Conservation (phyloP, 2,888 invertebrate genomes). For the Lymantria dispar region DNA sequence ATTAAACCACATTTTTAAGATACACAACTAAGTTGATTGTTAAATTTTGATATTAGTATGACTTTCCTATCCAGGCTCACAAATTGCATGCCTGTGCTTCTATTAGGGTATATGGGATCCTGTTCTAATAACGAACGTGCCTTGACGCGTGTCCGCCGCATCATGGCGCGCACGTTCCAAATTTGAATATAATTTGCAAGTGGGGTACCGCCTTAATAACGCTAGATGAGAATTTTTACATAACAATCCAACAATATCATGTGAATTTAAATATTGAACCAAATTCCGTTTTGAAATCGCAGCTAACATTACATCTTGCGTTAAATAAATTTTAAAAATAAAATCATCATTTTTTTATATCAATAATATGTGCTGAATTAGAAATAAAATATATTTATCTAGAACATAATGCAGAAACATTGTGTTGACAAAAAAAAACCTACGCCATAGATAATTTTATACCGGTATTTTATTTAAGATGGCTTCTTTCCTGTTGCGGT, state of each 20-base stretch:
- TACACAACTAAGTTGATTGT: too few relatives aligned
- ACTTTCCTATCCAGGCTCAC: neutral
- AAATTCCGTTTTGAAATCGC: neutral
- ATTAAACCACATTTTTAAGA: too few relatives aligned
- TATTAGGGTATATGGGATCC: conserved; percentile 15
- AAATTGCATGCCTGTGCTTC: neutral
- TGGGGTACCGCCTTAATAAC: conserved; percentile 7
- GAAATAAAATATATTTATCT: too few relatives aligned
- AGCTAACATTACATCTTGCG: neutral
- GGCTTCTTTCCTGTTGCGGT: too few relatives aligned
- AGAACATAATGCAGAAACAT: too few relatives aligned
- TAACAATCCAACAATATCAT: conserved; percentile 10
- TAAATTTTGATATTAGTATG: neutral
- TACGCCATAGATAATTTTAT: too few relatives aligned
- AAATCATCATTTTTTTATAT: too few relatives aligned
- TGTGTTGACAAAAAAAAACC: neutral
- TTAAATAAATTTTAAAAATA: too few relatives aligned
- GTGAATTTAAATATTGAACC: conserved; percentile 6
- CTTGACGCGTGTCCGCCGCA: conserved; percentile 32
- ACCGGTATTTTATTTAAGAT: too few relatives aligned
- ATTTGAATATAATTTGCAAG: conserved; percentile 33
- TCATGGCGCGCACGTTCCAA: conserved; percentile 39
- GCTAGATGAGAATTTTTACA: conserved; percentile 24
- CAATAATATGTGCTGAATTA: too few relatives aligned
- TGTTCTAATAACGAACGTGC: conserved; percentile 39